These are phyloP conservation scores for Parazoanthus darwini DNA, from an alignment of 92 coral and sea anemone species.

Conservation along the genomic window DNA sequence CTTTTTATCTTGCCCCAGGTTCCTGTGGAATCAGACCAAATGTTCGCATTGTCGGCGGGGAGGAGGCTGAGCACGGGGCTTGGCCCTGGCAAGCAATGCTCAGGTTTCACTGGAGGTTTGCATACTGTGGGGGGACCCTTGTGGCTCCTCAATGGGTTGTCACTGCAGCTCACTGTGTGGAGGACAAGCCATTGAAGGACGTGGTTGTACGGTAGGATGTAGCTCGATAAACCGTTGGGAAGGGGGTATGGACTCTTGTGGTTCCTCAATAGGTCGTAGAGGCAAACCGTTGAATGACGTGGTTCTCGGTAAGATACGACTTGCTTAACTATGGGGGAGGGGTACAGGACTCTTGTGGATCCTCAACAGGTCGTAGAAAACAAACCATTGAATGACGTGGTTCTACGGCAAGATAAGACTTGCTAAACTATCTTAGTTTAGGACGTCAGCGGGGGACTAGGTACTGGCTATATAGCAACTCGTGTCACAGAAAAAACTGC, in stretches of 20 bases:
- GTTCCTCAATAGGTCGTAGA: no score
- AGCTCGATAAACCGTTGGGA: no score
- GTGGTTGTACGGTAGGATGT: neutral
- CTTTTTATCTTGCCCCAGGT: neutral
- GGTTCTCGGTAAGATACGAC: neutral
- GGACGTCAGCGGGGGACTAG: no score
- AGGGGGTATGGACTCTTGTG: neutral
- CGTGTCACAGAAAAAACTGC: no score
- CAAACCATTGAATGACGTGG: no score
- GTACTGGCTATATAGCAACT: no score
- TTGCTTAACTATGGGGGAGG: neutral
- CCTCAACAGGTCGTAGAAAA: no score
- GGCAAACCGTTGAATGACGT: neutral
- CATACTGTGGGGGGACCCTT: neutral
- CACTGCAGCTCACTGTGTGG: neutral
- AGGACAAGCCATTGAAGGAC: neutral
- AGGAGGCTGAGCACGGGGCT: neutral
- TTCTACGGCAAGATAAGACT: no score
- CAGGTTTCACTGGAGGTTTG: neutral
- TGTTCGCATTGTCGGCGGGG: neutral
- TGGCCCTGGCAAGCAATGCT: neutral
- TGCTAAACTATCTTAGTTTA: no score
- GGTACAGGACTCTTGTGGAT: no score
- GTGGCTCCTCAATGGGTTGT: neutral
- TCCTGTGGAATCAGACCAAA: neutral